phyloP scores from a whole-genome alignment of 2,888 invertebrate species.

The Bellardia bayeri region DNA sequence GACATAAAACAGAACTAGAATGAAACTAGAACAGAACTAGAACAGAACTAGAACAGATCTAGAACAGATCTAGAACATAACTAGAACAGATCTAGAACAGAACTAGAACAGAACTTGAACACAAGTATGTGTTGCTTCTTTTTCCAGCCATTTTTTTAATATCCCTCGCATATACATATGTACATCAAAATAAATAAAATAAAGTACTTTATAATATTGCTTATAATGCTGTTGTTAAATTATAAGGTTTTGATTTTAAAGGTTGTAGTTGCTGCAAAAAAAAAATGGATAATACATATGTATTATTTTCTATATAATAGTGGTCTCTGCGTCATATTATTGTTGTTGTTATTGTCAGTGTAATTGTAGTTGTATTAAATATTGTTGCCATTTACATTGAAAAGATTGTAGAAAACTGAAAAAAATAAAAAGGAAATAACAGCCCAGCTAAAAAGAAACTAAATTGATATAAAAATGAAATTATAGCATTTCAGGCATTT shows the following conservation, averaged over 20 bases:
- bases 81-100: not conserved
- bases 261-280: not conserved
- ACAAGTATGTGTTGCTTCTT: not conserved
- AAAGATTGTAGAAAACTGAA: not conserved
- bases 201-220: not conserved
- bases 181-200: not conserved
- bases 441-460: constrained; percentile 15
- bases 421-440: constrained; percentile 32
- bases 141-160: too few relatives aligned
- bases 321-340: not conserved
- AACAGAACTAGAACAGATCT: not conserved
- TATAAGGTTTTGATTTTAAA: constrained; percentile 15
- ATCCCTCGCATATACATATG: not conserved
- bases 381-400: constrained; percentile 22
- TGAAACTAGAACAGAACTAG: not conserved
- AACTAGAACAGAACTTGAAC: not conserved
- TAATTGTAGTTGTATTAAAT: constrained; percentile 39
- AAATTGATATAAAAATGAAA: constrained; percentile 66
- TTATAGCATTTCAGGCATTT: constrained; percentile 58
- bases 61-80: not conserved
- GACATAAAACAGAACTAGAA: not conserved
- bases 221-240: constrained; percentile 24
- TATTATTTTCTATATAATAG: not conserved
- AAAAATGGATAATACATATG: constrained; percentile 4
- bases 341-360: constrained; percentile 22